Evolutionary conservation across 2,797 vertebrate species (phyloP).

Genomic region (Glyptemys insculpta): DNA sequence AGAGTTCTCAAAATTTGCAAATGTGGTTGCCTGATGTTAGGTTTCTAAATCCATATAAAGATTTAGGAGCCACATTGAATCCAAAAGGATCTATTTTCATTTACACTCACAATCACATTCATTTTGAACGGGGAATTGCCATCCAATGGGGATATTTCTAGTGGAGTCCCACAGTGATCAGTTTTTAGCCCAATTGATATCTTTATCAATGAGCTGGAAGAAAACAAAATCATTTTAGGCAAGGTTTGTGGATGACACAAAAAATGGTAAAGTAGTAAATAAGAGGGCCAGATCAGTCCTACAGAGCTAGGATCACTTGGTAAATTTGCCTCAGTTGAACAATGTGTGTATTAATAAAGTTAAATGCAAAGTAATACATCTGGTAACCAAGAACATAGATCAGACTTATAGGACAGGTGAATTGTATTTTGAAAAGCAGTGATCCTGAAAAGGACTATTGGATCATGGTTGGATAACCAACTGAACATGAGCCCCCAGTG

Average conservation of each 20-base stretch:
- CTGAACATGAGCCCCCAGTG: not conserved
- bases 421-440: not conserved
- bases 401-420: not conserved
- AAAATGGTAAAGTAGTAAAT: not conserved
- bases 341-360: not conserved
- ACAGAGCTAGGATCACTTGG: not conserved
- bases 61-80: not conserved
- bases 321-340: not conserved
- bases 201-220: not conserved
- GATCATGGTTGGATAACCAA: not conserved
- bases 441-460: not conserved
- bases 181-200: not conserved
- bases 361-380: not conserved
- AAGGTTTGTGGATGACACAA: not conserved
- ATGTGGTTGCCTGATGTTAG: not conserved
- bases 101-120: not conserved
- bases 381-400: not conserved
- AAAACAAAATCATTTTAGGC: not conserved
- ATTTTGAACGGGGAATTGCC: not conserved
- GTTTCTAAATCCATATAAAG: not conserved
- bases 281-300: not conserved
- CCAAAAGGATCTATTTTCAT: not conserved
- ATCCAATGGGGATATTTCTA: not conserved
- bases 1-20: not conserved
- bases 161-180: not conserved